A percentile compares a stretch with the other conserved stretches of the same genome.
Conservation (phyloP, 2,113 vertebrate species). For the Lates calcarifer region DNA sequence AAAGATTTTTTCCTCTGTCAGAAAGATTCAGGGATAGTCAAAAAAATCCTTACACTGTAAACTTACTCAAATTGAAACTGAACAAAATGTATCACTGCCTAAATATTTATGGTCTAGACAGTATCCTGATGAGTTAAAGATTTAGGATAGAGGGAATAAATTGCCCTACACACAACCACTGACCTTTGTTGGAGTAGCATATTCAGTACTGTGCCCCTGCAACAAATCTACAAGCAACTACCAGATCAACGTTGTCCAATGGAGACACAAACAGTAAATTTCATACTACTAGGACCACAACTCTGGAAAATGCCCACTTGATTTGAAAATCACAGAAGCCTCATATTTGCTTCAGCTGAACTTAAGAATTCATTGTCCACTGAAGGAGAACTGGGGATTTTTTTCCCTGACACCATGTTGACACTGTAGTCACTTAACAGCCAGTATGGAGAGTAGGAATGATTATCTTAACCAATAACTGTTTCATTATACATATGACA, state of each 20-base stretch:
- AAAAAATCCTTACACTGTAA: no score
- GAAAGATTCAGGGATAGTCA: no score
- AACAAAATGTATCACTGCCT: background rate
- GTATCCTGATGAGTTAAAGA: background rate
- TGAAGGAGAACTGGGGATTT: background rate
- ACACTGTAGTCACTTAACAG: background rate
- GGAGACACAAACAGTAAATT: background rate
- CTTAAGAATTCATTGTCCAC: background rate
- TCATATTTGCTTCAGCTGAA: background rate
- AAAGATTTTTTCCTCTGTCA: no score
- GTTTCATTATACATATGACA: background rate
- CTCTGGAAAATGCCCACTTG: background rate
- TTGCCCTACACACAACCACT: background rate
- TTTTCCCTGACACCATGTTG: no score
- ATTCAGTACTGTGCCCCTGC: background rate
- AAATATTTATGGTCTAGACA: background rate
- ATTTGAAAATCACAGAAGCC: background rate
- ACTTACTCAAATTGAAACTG: no score
- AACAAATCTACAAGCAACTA: background rate
- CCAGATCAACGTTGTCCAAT: background rate
- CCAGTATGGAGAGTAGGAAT: background rate
- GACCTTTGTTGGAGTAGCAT: background rate
- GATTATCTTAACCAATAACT: background rate
- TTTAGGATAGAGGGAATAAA: background rate
- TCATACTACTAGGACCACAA: background rate